These are phyloP conservation scores for Oreochromis aureus DNA, from an alignment of 2,113 vertebrate species.

Conservation along the genomic window DNA sequence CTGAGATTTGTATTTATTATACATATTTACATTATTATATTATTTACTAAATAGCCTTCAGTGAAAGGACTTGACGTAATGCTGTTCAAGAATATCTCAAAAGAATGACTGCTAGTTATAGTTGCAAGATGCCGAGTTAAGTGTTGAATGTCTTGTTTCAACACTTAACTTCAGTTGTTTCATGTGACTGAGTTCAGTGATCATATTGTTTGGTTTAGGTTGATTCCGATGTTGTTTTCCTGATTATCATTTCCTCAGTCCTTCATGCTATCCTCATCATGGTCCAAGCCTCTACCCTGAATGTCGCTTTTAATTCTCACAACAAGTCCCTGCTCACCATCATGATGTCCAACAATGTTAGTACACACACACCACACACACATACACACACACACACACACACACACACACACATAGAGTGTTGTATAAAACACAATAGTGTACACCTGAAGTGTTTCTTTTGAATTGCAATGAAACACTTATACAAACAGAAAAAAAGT, in stretches of 20 bases:
- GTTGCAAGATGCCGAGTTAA: not conserved
- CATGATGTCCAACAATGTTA: constrained; percentile 99
- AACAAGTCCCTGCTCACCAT: constrained; percentile 98
- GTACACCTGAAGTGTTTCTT: not conserved
- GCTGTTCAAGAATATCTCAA: not conserved
- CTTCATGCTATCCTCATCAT: constrained; percentile 95
- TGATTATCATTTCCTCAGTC: constrained; percentile 78
- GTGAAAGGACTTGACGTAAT: not conserved
- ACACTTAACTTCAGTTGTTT: too few relatives aligned
- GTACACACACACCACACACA: constrained; percentile 39
- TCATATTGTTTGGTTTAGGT: not conserved
- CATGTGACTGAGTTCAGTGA: not conserved
- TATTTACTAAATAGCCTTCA: not conserved
- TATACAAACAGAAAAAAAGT: not conserved
- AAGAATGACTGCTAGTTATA: not conserved
- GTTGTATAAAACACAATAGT: not conserved
- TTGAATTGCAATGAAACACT: not conserved
- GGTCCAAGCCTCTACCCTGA: constrained; percentile 97
- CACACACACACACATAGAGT: not conserved
- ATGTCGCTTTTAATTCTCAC: constrained; percentile 98
- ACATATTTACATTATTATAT: too few relatives aligned
- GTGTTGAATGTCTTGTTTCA: not conserved
- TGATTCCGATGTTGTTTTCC: constrained; percentile 61
- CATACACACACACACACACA: not conserved
- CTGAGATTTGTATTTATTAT: not conserved